phyloP scores from a whole-genome alignment of 2,888 invertebrate genomes.

The Oligia fasciuncula region DNA sequence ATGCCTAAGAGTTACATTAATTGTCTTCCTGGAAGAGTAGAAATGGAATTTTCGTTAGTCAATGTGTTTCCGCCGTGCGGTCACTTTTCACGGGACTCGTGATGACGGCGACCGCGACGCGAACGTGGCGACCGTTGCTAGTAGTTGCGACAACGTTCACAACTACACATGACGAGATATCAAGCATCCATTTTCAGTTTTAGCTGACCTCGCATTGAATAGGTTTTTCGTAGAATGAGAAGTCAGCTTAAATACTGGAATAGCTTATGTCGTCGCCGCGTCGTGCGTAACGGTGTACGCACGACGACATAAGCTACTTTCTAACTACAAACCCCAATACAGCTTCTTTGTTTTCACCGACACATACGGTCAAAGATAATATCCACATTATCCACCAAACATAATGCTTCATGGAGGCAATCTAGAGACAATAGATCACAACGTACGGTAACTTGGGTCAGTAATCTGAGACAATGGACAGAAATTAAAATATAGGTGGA shows the following conservation, averaged over 20 bases:
- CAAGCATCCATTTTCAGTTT: too few species aligned
- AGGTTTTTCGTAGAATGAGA: too few species aligned
- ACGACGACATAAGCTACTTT: too few species aligned
- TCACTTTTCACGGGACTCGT: neutral
- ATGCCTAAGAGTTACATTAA: neutral
- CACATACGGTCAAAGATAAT: neutral
- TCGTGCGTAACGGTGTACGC: neutral
- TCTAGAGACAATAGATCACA: slow-evolving; percentile 23
- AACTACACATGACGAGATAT: too few species aligned
- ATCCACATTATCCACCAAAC: neutral
- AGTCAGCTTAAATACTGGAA: too few species aligned
- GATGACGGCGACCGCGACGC: neutral
- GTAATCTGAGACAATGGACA: slow-evolving; percentile 25
- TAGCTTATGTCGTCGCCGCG: too few species aligned
- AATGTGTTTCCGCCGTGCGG: neutral
- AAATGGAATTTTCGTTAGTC: neutral
- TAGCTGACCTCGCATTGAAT: too few species aligned
- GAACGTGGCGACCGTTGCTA: neutral
- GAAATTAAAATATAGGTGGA: slow-evolving; percentile 8
- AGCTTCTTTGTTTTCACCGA: neutral
- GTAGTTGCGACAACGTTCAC: neutral
- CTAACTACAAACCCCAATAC: slow-evolving; percentile 1
- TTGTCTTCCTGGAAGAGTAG: neutral
- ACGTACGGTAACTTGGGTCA: slow-evolving; percentile 35
- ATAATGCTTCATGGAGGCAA: neutral